Base-by-base conservation (phyloP, 2,113 vertebrate species). In the Chelonoidis abingdonii region DNA sequence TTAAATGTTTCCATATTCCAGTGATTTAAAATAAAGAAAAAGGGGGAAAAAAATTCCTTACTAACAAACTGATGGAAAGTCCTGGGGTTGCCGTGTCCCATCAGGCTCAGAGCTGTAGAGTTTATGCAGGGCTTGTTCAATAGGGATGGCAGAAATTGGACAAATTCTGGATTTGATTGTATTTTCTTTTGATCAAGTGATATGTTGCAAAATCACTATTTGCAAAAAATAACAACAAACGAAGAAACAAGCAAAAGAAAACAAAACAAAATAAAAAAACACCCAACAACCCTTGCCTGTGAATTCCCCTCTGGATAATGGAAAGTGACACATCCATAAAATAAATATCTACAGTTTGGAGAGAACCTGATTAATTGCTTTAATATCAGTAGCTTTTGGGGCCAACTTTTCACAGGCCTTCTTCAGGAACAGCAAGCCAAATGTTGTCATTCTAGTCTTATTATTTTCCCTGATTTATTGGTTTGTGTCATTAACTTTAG, bases 191-290 rank as follows among this genome's bases (percentile, higher is more conserved):
- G 50, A 21, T 52, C 76, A 88, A 80, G 16, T 72, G n/a, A 38
- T 10, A 31, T 69, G 52, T 84, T 93, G 38, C 4, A 86, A 53
- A 92, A 75, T 47, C 2, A 35, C 41, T 65, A 69, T 96, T 80
- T 79, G 19, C 80, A 79, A 57, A 29, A 80, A 85, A 85, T 91
- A 25, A 81, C 47, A 13, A 41, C 49, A 89, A 52, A 53, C 41
- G 50, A 78, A 11, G 19, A 10, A n/a, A 50, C 29, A 84, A 59
- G 29, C 27, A 59, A 81, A 85, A 80, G 90, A 24, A 85, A 9
- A 1, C 0, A 1, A 49, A 49, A 49, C 10, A 49, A 10, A 35
- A 1, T 9, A 85, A 80, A 93, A 25, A 85, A 10, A 1, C 0
- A 0, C 27, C 12, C 27, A 82, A 38, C 22, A 85, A 54, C n/a